Percentiles rank a stretch among this genome's conserved stretches.
These are phyloP conservation scores for Eurosta solidaginis DNA, from an alignment of 1,140 invertebrate species.

Conservation along the genomic window DNA sequence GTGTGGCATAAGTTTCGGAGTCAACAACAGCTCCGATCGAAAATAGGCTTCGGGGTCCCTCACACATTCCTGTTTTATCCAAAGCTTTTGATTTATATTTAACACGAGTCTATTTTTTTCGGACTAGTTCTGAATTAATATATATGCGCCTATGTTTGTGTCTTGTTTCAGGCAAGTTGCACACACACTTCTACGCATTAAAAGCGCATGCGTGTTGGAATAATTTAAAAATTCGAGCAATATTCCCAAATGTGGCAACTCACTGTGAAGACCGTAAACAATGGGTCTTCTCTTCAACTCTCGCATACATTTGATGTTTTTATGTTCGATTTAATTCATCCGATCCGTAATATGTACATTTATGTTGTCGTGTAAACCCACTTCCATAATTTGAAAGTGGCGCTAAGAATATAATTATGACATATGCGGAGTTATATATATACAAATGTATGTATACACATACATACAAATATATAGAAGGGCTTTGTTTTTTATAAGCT, in stretches of 20 bases:
- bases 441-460: neutral
- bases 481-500: too few relatives aligned
- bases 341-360: neutral
- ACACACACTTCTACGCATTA: neutral
- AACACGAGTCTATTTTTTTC: too few relatives aligned
- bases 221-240: slow-evolving; percentile 26
- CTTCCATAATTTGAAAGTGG: slow-evolving; percentile 27
- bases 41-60: too few relatives aligned
- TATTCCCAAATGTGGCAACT: slow-evolving; percentile 11
- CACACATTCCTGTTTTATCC: too few relatives aligned
- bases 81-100: too few relatives aligned
- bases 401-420: slow-evolving; percentile 28
- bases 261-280: slow-evolving; percentile 14
- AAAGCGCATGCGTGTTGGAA: neutral
- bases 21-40: too few relatives aligned
- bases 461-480: too few relatives aligned
- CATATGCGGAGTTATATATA: neutral
- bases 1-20: too few relatives aligned
- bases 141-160: neutral
- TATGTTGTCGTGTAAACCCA: slow-evolving; percentile 9
- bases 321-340: neutral
- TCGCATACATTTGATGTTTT: neutral
- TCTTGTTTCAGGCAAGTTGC: neutral
- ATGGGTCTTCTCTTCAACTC: neutral
- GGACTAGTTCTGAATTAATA: too few relatives aligned